Evolutionary conservation across 2,797 vertebrate genomes (phyloP).

Genomic region (Distichodus sexfasciatus): DNA sequence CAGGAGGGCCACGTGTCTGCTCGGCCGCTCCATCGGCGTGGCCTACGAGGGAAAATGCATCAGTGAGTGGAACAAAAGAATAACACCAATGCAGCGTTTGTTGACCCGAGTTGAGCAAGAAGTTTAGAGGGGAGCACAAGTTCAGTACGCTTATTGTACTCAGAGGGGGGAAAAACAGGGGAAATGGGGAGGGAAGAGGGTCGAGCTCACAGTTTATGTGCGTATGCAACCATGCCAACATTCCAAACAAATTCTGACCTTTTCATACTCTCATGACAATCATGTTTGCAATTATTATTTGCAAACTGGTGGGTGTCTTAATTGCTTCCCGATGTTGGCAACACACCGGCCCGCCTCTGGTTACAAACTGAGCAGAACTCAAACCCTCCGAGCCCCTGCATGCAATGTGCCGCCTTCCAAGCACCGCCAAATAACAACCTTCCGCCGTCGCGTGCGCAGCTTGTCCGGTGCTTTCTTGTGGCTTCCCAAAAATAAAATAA

Average conservation of each 20-base stretch:
- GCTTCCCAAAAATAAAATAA: too few relatives aligned
- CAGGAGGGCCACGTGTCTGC: slow-evolving; percentile 93
- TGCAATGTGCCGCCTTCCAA: slow-evolving; percentile 31
- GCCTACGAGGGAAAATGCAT: slow-evolving; percentile 97
- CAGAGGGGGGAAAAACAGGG: too few relatives aligned
- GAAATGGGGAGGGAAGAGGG: not conserved
- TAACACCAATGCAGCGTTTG: not conserved
- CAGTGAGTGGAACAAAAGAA: slow-evolving; percentile 79
- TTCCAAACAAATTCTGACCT: slow-evolving; percentile 60
- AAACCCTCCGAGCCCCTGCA: slow-evolving; percentile 7
- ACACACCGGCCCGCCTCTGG: slow-evolving; percentile 49
- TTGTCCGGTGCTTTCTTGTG: too few relatives aligned
- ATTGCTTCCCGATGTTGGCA: slow-evolving; percentile 81
- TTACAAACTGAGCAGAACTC: slow-evolving; percentile 41
- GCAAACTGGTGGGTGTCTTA: slow-evolving; percentile 74
- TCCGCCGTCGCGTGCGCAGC: slow-evolving; percentile 4
- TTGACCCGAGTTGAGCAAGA: not conserved
- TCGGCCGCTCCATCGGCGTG: slow-evolving; percentile 94
- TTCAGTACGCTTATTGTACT: slow-evolving; percentile 8
- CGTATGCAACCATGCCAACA: slow-evolving; percentile 58
- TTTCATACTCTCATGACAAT: slow-evolving; percentile 53
- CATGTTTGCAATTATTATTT: slow-evolving; percentile 68
- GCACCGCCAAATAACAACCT: slow-evolving; percentile 25
- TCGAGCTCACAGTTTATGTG: slow-evolving; percentile 9
- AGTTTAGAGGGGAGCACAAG: not conserved